Percentiles rank a stretch among this genome's conserved stretches.
These are phyloP conservation scores for Drosophila mayaguana DNA, from an alignment of 2,888 invertebrate species.

Conservation along the genomic window DNA sequence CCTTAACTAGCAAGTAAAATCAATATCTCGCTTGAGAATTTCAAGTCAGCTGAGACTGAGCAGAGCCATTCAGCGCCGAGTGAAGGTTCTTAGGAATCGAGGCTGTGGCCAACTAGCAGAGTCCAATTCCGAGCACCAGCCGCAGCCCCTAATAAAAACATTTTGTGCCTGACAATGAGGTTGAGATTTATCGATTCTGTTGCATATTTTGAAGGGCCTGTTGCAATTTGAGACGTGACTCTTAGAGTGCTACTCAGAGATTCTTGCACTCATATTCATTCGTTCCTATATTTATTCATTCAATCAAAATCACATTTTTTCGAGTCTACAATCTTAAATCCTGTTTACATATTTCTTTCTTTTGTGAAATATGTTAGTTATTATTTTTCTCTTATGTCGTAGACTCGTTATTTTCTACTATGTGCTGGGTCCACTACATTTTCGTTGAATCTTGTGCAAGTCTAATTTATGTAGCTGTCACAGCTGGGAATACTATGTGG, in stretches of 20 bases:
- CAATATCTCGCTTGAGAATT: constrained; percentile 66
- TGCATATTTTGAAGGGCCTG: constrained; percentile 43
- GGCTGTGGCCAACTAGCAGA: constrained; percentile 35
- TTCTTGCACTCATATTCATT: no score
- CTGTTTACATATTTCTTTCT: not conserved
- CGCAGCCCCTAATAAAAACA: constrained; percentile 30
- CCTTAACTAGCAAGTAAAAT: constrained; percentile 59
- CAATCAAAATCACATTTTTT: not conserved
- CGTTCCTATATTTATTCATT: no score
- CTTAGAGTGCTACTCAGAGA: not conserved
- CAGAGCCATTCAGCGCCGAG: constrained; percentile 20
- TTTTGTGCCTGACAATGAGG: constrained; percentile 51
- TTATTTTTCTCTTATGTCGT: not conserved
- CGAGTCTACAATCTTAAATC: not conserved
- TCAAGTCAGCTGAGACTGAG: constrained; percentile 30
- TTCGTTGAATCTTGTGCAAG: constrained; percentile 36
- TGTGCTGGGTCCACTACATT: constrained; percentile 1
- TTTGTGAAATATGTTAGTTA: not conserved
- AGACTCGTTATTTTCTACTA: not conserved
- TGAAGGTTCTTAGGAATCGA: constrained; percentile 41
- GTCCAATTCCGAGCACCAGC: constrained; percentile 20
- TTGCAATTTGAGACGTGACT: constrained; percentile 29
- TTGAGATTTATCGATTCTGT: constrained; percentile 69
- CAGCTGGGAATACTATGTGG: constrained; percentile 52
- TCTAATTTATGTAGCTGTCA: constrained; percentile 69